phyloP scores from a whole-genome alignment of 2,888 invertebrate species.

The Ctena decussata region DNA sequence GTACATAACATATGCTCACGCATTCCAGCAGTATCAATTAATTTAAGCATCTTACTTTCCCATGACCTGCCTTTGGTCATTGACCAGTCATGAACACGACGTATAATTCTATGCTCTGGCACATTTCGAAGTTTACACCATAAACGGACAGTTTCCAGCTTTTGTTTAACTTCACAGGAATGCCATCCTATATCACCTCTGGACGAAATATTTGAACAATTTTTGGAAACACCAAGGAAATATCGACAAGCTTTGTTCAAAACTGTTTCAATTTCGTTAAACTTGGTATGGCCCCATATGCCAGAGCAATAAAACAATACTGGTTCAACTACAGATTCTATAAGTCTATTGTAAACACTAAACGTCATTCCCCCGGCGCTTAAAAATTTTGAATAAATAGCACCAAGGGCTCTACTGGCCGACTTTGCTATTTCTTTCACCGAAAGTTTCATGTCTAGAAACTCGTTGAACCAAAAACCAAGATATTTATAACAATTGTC shows the following conservation, averaged over 20 bases:
- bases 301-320: conserved; percentile 5
- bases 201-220: neutral
- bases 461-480: conserved; percentile 20
- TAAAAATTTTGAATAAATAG: neutral
- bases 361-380: conserved; percentile 11
- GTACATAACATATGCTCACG: neutral
- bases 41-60: conserved; percentile 1
- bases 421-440: conserved; percentile 29
- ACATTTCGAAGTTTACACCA: neutral
- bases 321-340: conserved; percentile 9
- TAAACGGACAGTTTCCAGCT: neutral
- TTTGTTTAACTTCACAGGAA: neutral
- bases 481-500: neutral
- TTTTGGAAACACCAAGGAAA: neutral
- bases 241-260: conserved; percentile 5
- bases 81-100: neutral
- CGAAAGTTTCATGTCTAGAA: conserved; percentile 4
- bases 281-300: neutral
- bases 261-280: neutral
- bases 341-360: neutral
- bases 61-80: neutral
- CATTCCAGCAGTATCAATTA: neutral
- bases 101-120: conserved; percentile 7
- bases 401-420: conserved; percentile 25
- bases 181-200: conserved; percentile 3